Conservation (phyloP, 2,113 vertebrate genomes). For the Terrapene triunguis region DNA sequence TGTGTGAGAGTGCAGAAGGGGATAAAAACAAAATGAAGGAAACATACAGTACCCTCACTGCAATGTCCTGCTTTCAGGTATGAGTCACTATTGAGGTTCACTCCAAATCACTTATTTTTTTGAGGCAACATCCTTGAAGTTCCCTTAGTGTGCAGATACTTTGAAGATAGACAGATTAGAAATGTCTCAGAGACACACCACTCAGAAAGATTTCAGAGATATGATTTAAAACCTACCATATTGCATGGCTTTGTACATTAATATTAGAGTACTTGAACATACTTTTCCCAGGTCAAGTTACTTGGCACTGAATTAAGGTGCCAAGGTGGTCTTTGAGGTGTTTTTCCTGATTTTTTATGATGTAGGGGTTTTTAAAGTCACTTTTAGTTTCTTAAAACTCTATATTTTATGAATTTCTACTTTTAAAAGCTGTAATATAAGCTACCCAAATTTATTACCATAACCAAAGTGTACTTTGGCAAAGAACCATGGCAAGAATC, state of each 20-base stretch:
- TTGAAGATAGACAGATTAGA: not conserved
- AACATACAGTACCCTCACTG: not conserved
- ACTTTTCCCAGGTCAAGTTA: not conserved
- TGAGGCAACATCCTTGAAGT: not conserved
- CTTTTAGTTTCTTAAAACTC: conserved; percentile 50
- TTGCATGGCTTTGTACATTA: not conserved
- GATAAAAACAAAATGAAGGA: not conserved
- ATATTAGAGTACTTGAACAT: not conserved
- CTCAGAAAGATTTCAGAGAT: not conserved
- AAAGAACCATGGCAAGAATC: conserved; percentile 45
- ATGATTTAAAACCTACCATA: not conserved
- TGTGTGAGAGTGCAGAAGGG: not conserved
- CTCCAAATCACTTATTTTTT: not conserved
- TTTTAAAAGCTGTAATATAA: conserved; percentile 51
- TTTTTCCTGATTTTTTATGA: not conserved
- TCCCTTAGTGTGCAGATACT: not conserved
- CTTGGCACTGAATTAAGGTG: not conserved
- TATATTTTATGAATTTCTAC: conserved; percentile 42
- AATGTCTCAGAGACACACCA: not conserved
- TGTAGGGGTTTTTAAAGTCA: conserved; percentile 18
- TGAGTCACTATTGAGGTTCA: not conserved
- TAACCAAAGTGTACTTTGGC: conserved; percentile 50
- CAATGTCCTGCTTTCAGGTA: not conserved
- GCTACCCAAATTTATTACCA: conserved; percentile 38
- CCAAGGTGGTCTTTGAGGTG: not conserved